Evolutionary conservation across 2,113 vertebrate genomes (phyloP).

Genomic region (Cichladusa arquata): DNA sequence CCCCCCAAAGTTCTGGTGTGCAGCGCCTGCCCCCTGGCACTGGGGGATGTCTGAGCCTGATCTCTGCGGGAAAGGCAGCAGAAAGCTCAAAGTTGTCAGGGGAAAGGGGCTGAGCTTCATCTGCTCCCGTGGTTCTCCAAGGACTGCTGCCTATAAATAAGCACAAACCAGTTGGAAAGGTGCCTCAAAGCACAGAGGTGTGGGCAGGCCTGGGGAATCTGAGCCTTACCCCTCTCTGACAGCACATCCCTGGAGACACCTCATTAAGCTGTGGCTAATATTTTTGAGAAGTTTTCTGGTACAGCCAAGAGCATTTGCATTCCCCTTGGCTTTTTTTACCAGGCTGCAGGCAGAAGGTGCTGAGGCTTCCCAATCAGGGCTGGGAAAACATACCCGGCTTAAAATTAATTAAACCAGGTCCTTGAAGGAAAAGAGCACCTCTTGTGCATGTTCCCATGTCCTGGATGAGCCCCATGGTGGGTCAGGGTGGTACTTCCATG

Average conservation of each 20-base stretch:
- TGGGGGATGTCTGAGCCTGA: background rate
- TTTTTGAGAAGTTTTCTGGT: background rate
- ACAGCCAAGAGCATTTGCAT: background rate
- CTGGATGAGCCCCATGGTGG: background rate
- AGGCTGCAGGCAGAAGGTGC: background rate
- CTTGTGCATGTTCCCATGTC: background rate
- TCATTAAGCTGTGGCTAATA: background rate
- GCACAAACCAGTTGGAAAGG: background rate
- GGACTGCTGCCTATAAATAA: constrained; percentile 7
- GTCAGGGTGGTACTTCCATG: background rate
- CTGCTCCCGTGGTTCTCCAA: background rate
- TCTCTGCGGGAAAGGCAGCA: background rate
- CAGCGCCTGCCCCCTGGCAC: rapidly evolving
- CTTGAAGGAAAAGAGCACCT: background rate
- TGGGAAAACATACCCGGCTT: background rate
- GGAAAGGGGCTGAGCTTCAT: background rate
- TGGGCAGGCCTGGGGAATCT: background rate
- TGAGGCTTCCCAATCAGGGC: background rate
- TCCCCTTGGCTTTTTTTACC: background rate
- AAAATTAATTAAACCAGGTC: background rate
- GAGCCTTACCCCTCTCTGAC: background rate
- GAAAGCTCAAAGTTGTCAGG: background rate
- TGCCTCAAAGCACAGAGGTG: background rate
- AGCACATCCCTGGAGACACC: background rate
- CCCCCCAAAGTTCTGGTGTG: background rate